Base-by-base conservation (phyloP, 2,113 vertebrate genomes). In the Clinocottus analis region DNA sequence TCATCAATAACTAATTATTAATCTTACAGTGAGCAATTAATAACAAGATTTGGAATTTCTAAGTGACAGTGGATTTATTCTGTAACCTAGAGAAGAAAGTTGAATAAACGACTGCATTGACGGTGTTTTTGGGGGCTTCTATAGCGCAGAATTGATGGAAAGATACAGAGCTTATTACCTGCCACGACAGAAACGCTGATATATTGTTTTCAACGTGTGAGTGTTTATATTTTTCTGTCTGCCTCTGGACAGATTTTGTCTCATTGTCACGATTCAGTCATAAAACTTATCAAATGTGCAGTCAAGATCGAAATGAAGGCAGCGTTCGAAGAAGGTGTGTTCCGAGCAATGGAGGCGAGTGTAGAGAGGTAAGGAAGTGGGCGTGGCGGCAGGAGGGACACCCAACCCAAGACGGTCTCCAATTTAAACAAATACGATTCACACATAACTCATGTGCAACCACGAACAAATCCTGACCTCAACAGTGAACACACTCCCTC, bases 1-100 rank as follows among this genome's bases (percentile, higher is more conserved):
- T 88, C 82, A 84, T 91, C 75, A 82, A 88, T 72, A 55, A 49
- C 71, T 82, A 89, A 93, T 92, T 88, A 91, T 75, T 87, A 33
- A 71, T 73, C 65, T 67, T 37, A 77, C 58, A 68, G 87, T 25
- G 41, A 16, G 72, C 89, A 87, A 90, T 93, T 90, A 90, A 90
- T 90, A 73, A 77, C 25, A 69, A 60, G 56, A 33, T 66, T 21
- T 9, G 12, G 49, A 73, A 17, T 51, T 23, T 58, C 39, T 27
- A 69, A 71, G 31, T 67, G 74, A 76, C 45, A 56, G 41, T 25
- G 4, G 37, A 45, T 41, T 25, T 37, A 63, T 59, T 74, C 29
- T 61, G 17, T 6, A 41, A 33, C 60, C 16, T 43, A 45, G 58
- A 25, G 31, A 56, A 35, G 4, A 33, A 23, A 27, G 1, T 2